These are phyloP conservation scores for Chouioia cunea DNA, from an alignment of 2,888 invertebrate species.

Conservation along the genomic window DNA sequence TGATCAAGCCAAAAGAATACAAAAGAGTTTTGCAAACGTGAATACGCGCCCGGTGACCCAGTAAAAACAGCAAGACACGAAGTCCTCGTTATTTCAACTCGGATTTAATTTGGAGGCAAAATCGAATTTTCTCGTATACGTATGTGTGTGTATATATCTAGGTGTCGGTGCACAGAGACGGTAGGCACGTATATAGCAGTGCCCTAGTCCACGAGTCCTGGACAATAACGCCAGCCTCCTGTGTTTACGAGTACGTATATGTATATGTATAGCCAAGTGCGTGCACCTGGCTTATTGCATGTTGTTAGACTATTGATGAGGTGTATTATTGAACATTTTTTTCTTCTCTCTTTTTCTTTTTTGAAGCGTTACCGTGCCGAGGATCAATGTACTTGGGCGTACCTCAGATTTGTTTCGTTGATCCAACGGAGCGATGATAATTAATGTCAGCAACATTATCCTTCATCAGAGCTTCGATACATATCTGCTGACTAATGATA, in stretches of 20 bases:
- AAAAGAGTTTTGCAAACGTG: not conserved
- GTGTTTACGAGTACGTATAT: conserved; percentile 50
- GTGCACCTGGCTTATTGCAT: too few relatives aligned
- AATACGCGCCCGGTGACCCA: not conserved
- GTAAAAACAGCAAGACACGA: conserved; percentile 41
- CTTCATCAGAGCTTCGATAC: conserved; percentile 55
- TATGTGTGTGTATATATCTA: conserved; percentile 24
- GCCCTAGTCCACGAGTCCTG: conserved; percentile 57
- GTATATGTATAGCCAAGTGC: too few relatives aligned
- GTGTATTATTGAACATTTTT: too few relatives aligned
- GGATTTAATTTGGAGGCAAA: conserved; percentile 46
- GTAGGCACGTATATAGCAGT: conserved; percentile 57
- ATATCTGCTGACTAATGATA: conserved; percentile 52
- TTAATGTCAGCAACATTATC: conserved; percentile 50
- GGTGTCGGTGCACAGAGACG: conserved; percentile 55
- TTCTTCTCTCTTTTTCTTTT: conserved; percentile 13
- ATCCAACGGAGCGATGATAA: not conserved
- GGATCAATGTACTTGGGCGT: conserved; percentile 15
- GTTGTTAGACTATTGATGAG: too few relatives aligned
- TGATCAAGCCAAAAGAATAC: not conserved
- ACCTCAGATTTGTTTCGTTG: not conserved
- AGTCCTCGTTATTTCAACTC: conserved; percentile 42
- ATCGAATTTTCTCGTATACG: conserved; percentile 33
- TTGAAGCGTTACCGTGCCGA: conserved; percentile 25
- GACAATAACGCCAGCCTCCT: conserved; percentile 56